Base-by-base conservation (phyloP, 2,888 invertebrate species). In the Reticulitermes lucifugus region DNA sequence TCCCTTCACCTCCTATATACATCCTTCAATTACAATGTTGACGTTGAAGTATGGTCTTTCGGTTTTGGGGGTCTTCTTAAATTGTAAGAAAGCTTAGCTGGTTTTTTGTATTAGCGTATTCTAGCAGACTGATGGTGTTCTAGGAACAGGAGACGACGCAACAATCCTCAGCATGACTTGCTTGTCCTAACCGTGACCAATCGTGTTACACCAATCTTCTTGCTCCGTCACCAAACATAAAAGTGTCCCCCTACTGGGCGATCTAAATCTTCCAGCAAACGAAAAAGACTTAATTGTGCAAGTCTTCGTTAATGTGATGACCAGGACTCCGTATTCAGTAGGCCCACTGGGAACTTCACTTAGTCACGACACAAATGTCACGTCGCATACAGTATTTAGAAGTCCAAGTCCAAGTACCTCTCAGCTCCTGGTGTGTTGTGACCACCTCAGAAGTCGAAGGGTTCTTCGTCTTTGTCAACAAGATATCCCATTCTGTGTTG, bases 141-240 rank as follows among this genome's bases (percentile, higher is more conserved):
- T 14, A 65, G 65, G 65, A 65, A 65, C 65, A 65, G 25, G n/a
- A 25, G 65, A 14, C 65, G 65, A 65, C 25, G 18, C 21, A 65
- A 65, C 65, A 65, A 65, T 65, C 65, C 65, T 9, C 65, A 65
- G 3, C 65, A 65, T 65, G 65, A 65, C 65, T 65, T 65, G 65
- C 65, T 65, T n/a, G n/a, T 65, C 65, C n/a, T 14, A n/a, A 12
- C 65, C 65, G 25, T n/a, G 65, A 65, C 65, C 65, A 65, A 65
- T 65, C 25, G 25, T 14, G 65, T n/a, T 65, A 65, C 65, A 65
- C n/a, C 65, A 65, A 65, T 65, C 65, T 65, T 65, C 65, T 65
- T 65, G 65, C 65, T 65, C 65, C 65, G 65, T 65, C 65, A 65
- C 65, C 65, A 65, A 65, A 65, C 65, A 65, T 65, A 65, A 65